Evolutionary conservation across 2,888 invertebrate species (phyloP), one percentile per base, ranked within the genome.

Genomic region (Mythimna ferrago): DNA sequence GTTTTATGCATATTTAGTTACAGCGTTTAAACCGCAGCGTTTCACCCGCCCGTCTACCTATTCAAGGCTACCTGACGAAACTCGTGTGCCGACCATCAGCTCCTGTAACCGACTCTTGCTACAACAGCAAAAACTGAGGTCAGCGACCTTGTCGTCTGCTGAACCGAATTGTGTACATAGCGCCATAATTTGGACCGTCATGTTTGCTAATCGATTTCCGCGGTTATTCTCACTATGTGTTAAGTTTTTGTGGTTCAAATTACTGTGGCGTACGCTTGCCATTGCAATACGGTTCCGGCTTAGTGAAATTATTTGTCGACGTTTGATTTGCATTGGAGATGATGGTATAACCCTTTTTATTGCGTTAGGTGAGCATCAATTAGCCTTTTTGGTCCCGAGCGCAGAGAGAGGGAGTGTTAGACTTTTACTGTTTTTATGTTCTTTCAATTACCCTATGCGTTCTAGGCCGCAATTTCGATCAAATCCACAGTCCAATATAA

Each of bases 1-100:
- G 26, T 26, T 26, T 26, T 26, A 26, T 26, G 26, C 26, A 26
- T 26, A 32, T 32, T 32, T 19, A 35, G 19, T 2, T 58, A 19
- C 7, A 21, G 19, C 56, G 63, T 76, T 48, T 26, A 6, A 41
- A 14, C n/a, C 44, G 58, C 74, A 38, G 79, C 78, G 66, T 71
- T 81, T 62, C 16, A 1, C 16, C 69, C 86, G 90, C 87, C 67
- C 82, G 87, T 84, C 83, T 88, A 69, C 66, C 16, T 7, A 38
- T 62, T 75, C 91, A 91, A 91, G 92, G 90, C 89, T 87, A 71
- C 70, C 63, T 87, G 79, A 82, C 75, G 87, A 87, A 90, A 90
- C 80, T 88, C 84, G 89, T 88, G 89, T 89, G 89, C 83, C 86
- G 81, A 84, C 80, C 78, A 77, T 69, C 82, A 63, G 72, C 78